phyloP scores from a whole-genome alignment of 1,140 invertebrate genomes.

The Grapholita molesta region DNA sequence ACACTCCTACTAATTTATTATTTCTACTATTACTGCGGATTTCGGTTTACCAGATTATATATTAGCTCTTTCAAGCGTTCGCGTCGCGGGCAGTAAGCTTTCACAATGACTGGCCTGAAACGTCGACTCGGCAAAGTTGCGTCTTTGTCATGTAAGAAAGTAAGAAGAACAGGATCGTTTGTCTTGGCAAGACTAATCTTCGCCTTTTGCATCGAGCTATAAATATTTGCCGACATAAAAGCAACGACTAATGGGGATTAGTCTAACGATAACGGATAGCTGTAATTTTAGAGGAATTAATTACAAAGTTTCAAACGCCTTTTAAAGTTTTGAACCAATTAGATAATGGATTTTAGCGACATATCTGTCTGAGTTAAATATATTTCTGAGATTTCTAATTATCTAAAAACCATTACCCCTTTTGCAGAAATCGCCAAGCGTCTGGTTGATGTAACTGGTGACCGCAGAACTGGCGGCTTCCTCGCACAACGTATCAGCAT shows the following conservation, averaged over 20 bases:
- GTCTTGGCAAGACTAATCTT: slow-evolving; percentile 45
- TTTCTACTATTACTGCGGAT: no score
- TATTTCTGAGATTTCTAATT: no score
- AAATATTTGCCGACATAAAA: slow-evolving; percentile 45
- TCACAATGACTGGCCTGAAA: slow-evolving; percentile 18
- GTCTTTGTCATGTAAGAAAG: slow-evolving; percentile 67
- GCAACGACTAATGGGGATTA: slow-evolving; percentile 30
- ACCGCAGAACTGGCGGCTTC: no score
- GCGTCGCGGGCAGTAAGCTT: not conserved
- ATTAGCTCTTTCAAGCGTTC: not conserved
- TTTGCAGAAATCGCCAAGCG: no score
- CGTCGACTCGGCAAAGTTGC: slow-evolving; percentile 52
- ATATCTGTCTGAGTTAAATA: not conserved
- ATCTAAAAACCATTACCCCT: no score
- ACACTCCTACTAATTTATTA: no score
- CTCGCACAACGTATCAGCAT: no score
- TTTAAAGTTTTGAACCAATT: not conserved
- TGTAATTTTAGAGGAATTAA: slow-evolving; percentile 7
- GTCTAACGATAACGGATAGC: slow-evolving; percentile 28
- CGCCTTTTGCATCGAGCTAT: slow-evolving; percentile 42
- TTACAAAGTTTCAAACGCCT: slow-evolving; percentile 1
- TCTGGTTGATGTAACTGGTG: no score
- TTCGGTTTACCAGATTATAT: not conserved
- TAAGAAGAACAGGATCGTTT: slow-evolving; percentile 57
- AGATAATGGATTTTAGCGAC: not conserved